phyloP scores from a whole-genome alignment of 2,113 vertebrate genomes.

The Grus americana region DNA sequence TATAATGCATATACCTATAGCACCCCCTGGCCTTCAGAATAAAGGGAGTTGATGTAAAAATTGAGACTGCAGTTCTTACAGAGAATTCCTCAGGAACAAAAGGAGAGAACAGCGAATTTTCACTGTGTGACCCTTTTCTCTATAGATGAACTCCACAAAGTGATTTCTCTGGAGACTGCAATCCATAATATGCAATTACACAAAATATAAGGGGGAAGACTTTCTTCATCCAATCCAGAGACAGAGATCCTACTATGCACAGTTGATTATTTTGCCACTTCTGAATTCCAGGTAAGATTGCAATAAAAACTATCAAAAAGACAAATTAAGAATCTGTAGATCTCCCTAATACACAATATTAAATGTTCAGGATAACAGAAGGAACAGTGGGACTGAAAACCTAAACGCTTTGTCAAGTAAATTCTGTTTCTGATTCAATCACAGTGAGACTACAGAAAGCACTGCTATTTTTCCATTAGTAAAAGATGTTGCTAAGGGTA shows the following conservation, averaged over 20 bases:
- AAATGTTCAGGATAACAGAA: background rate
- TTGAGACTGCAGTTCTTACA: background rate
- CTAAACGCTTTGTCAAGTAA: background rate
- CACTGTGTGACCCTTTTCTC: background rate
- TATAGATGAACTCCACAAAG: background rate
- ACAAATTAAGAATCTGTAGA: background rate
- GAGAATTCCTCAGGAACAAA: background rate
- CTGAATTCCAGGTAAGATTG: background rate
- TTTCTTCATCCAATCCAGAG: background rate
- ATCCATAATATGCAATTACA: background rate
- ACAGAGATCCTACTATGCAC: background rate
- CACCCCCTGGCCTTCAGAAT: conserved; percentile 51
- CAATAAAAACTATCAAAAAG: background rate
- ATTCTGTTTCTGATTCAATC: conserved; percentile 3
- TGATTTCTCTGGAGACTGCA: background rate
- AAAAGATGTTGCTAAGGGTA: conserved; percentile 5
- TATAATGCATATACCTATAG: conserved; percentile 35
- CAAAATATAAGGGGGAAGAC: background rate
- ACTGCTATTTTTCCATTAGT: background rate
- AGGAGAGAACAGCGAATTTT: background rate
- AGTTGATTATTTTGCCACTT: background rate
- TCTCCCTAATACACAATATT: background rate
- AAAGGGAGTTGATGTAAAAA: background rate
- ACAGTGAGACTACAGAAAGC: background rate
- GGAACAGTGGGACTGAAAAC: background rate